Conservation (phyloP, 1,140 invertebrate species). For the Conopomorpha cramerella region DNA sequence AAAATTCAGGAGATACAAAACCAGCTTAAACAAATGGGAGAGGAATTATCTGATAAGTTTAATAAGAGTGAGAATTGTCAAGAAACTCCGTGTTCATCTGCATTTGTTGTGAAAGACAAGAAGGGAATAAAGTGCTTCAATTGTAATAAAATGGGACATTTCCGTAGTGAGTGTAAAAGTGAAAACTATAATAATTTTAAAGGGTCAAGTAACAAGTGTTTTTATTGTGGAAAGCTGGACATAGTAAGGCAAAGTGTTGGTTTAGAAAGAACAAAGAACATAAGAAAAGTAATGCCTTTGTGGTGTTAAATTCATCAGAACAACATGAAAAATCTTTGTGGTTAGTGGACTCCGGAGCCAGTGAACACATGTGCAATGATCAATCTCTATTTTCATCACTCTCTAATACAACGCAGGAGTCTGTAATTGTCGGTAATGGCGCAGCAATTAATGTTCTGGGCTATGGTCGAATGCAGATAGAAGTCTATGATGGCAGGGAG, state of each 20-base stretch:
- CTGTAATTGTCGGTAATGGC: too few species aligned
- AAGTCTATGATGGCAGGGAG: not conserved
- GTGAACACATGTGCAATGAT: not conserved
- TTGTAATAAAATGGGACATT: not conserved
- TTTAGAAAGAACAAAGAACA: too few species aligned
- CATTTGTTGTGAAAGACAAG: not conserved
- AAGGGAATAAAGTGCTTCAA: not conserved
- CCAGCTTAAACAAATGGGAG: conserved; percentile 15
- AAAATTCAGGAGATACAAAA: conserved; percentile 8
- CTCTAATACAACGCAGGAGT: not conserved
- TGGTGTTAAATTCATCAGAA: not conserved
- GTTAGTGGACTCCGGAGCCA: not conserved
- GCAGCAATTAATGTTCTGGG: not conserved
- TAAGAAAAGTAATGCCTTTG: not conserved
- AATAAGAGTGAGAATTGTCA: not conserved
- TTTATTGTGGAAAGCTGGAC: not conserved
- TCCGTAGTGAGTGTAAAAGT: not conserved
- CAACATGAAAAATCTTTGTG: not conserved
- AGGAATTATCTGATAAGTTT: conserved; percentile 14
- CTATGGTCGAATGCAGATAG: not conserved
- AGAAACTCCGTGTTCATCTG: not conserved
- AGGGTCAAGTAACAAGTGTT: not conserved
- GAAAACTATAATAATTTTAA: not conserved
- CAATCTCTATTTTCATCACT: not conserved
- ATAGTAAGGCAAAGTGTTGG: not conserved